These are phyloP conservation scores for Platycnemis pennipes DNA, from an alignment of 2,888 invertebrate genomes.

Conservation along the genomic window DNA sequence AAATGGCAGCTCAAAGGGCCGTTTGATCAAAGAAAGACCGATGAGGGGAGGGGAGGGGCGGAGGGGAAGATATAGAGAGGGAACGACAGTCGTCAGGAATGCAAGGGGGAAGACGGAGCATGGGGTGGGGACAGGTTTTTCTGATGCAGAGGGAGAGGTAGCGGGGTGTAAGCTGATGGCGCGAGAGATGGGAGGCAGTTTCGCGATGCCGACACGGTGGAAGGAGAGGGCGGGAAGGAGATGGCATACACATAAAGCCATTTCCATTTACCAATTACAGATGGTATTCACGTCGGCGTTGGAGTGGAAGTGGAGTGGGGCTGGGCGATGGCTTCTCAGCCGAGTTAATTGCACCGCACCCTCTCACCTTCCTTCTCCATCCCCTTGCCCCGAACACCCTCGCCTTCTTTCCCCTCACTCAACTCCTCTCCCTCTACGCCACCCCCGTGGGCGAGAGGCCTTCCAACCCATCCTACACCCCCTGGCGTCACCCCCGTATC, in stretches of 20 bases:
- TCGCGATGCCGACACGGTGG: neutral
- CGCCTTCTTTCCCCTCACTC: neutral
- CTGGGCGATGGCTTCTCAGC: neutral
- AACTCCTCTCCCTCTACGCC: neutral
- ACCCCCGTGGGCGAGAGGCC: neutral
- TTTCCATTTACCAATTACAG: conserved; percentile 54
- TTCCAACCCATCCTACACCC: neutral
- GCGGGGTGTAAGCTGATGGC: neutral
- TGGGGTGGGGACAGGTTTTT: neutral
- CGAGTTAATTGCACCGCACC: neutral
- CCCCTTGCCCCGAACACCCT: neutral
- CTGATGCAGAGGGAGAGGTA: neutral
- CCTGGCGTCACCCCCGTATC: neutral
- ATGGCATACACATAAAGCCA: neutral
- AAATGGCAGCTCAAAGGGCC: neutral
- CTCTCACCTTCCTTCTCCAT: neutral
- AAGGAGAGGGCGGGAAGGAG: neutral
- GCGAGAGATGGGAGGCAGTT: neutral
- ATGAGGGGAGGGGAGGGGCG: too few species aligned
- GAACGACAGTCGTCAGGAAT: neutral
- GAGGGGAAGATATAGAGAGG: neutral
- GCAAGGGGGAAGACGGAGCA: neutral
- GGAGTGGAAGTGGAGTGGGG: conserved; percentile 12
- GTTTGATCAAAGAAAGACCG: neutral
- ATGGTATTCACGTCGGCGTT: conserved; percentile 36